A percentile compares a stretch with the other conserved stretches of the same genome.
Evolutionary conservation across 1,140 invertebrate species (phyloP).

Genomic region (Cyclina sinensis): DNA sequence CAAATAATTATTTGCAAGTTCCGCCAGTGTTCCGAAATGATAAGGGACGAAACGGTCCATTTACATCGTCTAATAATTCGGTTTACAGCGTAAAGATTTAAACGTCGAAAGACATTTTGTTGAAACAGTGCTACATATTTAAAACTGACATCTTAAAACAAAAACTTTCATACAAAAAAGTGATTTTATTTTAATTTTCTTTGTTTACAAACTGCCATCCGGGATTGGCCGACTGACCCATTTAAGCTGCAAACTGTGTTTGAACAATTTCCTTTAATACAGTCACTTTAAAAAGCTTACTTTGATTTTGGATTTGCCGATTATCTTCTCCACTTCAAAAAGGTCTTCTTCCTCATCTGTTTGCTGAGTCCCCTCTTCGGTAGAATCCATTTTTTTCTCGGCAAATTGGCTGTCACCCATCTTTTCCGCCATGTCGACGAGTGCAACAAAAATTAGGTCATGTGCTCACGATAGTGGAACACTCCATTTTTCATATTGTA

Average conservation of each 20-base stretch:
- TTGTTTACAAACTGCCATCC: conserved; percentile 16
- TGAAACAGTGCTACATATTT: too few species aligned
- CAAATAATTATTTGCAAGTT: not conserved
- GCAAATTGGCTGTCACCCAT: not conserved
- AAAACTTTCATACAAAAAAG: conserved; percentile 26
- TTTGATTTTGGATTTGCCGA: conserved; percentile 55
- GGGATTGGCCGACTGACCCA: not conserved
- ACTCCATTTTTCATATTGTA: not conserved
- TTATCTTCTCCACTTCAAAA: conserved; percentile 61
- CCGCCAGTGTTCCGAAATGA: not conserved
- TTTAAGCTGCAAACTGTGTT: not conserved
- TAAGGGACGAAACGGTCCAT: not conserved
- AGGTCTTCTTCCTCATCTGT: conserved; percentile 16
- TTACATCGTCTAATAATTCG: not conserved
- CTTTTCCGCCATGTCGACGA: conserved; percentile 62
- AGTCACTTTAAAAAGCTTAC: conserved; percentile 17
- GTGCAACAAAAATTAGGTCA: conserved; percentile 56
- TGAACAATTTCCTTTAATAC: not conserved
- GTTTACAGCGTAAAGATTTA: not conserved
- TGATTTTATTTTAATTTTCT: not conserved
- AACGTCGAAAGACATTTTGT: not conserved
- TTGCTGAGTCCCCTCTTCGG: not conserved
- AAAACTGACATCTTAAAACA: too few species aligned
- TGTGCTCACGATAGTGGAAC: not conserved
- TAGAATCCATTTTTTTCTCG: not conserved